These are phyloP conservation scores for Andricus curvator DNA, from an alignment of 2,888 invertebrate species.

Conservation along the genomic window DNA sequence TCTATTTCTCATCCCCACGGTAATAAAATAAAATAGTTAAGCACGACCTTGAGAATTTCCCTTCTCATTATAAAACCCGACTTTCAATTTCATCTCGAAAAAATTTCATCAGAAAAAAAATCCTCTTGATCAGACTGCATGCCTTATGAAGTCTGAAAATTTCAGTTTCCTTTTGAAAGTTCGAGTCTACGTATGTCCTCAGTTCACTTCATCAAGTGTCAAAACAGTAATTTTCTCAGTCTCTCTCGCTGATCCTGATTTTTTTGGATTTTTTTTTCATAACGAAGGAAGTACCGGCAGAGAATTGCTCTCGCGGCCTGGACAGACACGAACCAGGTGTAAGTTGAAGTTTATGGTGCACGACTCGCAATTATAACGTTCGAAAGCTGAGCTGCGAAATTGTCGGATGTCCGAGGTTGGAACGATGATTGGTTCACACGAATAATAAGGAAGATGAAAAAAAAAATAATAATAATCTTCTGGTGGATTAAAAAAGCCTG, in stretches of 20 bases:
- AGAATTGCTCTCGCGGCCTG: slow-evolving; percentile 5
- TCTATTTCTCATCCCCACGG: too few species aligned
- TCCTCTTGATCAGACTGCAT: background rate
- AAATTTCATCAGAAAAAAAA: background rate
- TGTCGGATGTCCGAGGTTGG: slow-evolving; percentile 62
- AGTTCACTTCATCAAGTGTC: slow-evolving; percentile 29
- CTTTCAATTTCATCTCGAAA: background rate
- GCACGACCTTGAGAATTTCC: too few species aligned
- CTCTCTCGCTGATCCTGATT: background rate
- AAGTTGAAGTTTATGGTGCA: slow-evolving; percentile 43
- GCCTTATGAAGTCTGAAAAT: slow-evolving; percentile 19
- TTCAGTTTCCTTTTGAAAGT: slow-evolving; percentile 11
- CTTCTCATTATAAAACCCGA: background rate
- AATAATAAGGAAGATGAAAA: slow-evolving; percentile 59
- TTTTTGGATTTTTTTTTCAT: slow-evolving; percentile 16
- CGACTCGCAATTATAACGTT: slow-evolving; percentile 62
- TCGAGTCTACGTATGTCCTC: background rate
- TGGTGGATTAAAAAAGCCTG: too few species aligned
- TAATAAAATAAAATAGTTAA: too few species aligned
- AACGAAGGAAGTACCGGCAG: slow-evolving; percentile 32
- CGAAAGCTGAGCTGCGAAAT: slow-evolving; percentile 52
- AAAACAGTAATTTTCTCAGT: slow-evolving; percentile 24
- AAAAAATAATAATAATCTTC: background rate
- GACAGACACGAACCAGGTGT: slow-evolving; percentile 43
- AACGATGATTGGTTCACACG: slow-evolving; percentile 68